Conservation (phyloP, 1,140 invertebrate genomes). For the Physella acuta region DNA sequence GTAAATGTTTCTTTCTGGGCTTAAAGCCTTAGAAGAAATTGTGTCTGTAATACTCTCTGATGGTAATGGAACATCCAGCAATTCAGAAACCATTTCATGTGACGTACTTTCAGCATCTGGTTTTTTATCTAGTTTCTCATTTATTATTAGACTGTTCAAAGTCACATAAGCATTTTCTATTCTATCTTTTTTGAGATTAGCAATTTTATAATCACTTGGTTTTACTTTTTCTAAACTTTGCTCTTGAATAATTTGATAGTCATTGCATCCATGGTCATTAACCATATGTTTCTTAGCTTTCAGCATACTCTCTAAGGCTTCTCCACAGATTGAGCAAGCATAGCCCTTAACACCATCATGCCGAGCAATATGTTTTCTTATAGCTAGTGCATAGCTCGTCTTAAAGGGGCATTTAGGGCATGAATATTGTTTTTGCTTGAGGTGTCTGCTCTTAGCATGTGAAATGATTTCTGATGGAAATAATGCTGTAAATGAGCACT, state of each 20-base stretch:
- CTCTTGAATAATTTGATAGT: slow-evolving; percentile 13
- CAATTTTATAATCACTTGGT: slow-evolving; percentile 11
- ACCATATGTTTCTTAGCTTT: slow-evolving; percentile 20
- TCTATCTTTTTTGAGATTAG: background rate
- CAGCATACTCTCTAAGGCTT: background rate
- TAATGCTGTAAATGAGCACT: slow-evolving; percentile 10
- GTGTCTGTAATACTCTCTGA: background rate
- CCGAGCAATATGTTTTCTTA: slow-evolving; percentile 13
- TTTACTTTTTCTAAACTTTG: slow-evolving; percentile 4
- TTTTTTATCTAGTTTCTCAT: background rate
- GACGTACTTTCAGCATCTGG: background rate
- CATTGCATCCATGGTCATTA: slow-evolving; percentile 6
- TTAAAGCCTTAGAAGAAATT: background rate
- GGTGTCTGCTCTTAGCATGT: slow-evolving; percentile 14
- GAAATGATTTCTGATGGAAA: slow-evolving; percentile 11
- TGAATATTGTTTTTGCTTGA: slow-evolving; percentile 13
- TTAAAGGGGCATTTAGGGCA: slow-evolving; percentile 19
- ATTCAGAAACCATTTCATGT: background rate
- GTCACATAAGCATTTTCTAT: background rate
- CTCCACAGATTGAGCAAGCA: slow-evolving; percentile 14
- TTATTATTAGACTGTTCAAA: background rate
- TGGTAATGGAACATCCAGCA: background rate
- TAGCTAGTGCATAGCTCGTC: slow-evolving; percentile 13
- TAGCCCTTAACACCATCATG: slow-evolving; percentile 1
- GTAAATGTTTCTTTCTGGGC: background rate